These are phyloP conservation scores for Polymixis lichenea DNA, from an alignment of 2,888 invertebrate genomes.

Conservation along the genomic window DNA sequence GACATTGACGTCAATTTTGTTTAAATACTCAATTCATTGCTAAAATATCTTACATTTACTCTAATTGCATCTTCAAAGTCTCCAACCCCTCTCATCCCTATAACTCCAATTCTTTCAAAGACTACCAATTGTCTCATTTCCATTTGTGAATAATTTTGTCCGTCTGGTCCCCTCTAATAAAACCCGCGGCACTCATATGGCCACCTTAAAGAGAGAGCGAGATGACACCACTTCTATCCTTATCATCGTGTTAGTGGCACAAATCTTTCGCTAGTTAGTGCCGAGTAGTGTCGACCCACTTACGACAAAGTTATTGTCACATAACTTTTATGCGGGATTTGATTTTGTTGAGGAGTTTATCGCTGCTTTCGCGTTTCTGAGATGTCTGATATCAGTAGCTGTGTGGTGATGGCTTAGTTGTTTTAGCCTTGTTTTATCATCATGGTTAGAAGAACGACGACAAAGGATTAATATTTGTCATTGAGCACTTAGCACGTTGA, in stretches of 20 bases:
- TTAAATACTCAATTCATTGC: background rate
- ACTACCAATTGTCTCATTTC: conserved; percentile 63
- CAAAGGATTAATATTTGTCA: background rate
- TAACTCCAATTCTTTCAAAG: conserved; percentile 56
- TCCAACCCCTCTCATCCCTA: conserved; percentile 32
- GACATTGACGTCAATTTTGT: background rate
- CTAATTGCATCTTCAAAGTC: conserved; percentile 43
- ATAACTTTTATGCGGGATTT: conserved; percentile 69
- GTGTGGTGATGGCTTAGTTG: conserved; percentile 6
- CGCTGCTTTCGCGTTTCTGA: conserved; percentile 32
- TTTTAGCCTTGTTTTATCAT: background rate
- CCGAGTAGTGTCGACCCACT: conserved; percentile 65
- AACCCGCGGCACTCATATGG: conserved; percentile 56
- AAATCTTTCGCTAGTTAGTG: conserved; percentile 74
- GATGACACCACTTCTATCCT: conserved; percentile 22
- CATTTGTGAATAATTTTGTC: conserved; percentile 64
- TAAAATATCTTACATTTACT: conserved; percentile 7
- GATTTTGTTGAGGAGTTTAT: conserved; percentile 53
- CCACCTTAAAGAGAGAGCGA: conserved; percentile 54
- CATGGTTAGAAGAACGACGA: background rate
- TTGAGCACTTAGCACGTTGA: background rate
- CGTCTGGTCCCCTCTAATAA: conserved; percentile 62
- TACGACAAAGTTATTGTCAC: conserved; percentile 70
- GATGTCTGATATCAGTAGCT: conserved; percentile 11
- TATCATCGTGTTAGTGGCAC: conserved; percentile 48